Evolutionary conservation across 2,113 vertebrate genomes (phyloP), one percentile per base, ranked within the genome.

Genomic region (Chelonoidis abingdonii): DNA sequence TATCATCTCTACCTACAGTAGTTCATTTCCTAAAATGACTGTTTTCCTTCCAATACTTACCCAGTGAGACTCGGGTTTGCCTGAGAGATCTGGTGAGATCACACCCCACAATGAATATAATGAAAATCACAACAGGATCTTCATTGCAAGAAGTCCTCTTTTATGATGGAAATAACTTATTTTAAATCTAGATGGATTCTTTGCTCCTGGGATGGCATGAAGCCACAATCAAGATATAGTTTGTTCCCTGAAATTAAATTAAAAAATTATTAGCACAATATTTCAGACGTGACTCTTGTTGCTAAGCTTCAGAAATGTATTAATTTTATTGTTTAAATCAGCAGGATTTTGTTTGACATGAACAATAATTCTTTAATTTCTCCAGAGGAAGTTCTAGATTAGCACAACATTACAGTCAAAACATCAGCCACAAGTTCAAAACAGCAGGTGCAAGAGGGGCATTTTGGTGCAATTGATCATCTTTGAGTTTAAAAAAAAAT

Each of bases 361-460:
- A 84, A 44, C 25, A 86, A 59, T 59, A 85, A 81, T 69, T 54
- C 50, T 72, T 90, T 53, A 44, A 79, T 79, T n/a, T 86, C 85
- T 90, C 79, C 53, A 59, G 83, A 78, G 84, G 41, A 81, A 90
- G 49, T 88, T 92, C 49, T 69, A 6, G 35, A 22, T 38, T 22
- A 72, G 17, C 69, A 22, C 17, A 38, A 22, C 41, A 8, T 76
- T 12, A 0, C 50, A 22, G 56, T 56, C 16, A 75, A 29, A 80
- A 87, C 41, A 90, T 81, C 84, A 93, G 86, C 83, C 82, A 62
- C 80, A 82, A 82, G 95, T 86, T 87, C 88, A 6, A 89, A 95
- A 75, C 87, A 83, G 52, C 47, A 50, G 38, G 11, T 0, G 11
- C 89, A 41, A 21, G 86, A 62, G 72, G 59, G 79, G 80, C 75